Evolutionary conservation across 2,888 invertebrate species (phyloP).

Genomic region (Holacanthella duospinosa): DNA sequence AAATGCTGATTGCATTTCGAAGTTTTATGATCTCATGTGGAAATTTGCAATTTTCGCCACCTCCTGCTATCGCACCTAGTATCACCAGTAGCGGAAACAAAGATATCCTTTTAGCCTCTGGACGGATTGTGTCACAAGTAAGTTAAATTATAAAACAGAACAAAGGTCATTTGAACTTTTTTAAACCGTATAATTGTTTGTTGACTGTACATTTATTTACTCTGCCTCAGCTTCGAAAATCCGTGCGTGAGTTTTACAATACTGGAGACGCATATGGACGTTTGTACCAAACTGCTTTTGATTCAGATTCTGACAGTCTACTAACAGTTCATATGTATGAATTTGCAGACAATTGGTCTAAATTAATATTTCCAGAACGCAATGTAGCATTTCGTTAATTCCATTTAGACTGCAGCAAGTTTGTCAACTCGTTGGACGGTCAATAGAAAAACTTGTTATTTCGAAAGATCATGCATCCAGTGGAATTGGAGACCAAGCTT

Average conservation of each 20-base stretch:
- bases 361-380: neutral
- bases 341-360: too few species aligned
- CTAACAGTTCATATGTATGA: conserved; percentile 60
- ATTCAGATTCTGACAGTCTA: conserved; percentile 68
- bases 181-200: conserved; percentile 11
- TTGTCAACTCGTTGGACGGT: conserved; percentile 62
- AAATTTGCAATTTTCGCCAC: conserved; percentile 76
- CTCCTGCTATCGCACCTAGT: conserved; percentile 79
- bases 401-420: conserved; percentile 64
- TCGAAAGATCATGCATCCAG: conserved; percentile 40
- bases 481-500: conserved; percentile 35
- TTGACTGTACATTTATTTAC: too few species aligned
- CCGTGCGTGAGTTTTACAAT: conserved; percentile 58
- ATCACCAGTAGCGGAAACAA: conserved; percentile 66
- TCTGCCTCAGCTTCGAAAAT: conserved; percentile 58
- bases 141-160: neutral
- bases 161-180: neutral
- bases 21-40: conserved; percentile 59
- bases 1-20: conserved; percentile 57
- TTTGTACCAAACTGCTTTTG: conserved; percentile 71
- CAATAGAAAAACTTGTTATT: conserved; percentile 60
- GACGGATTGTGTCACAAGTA: conserved; percentile 65
- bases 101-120: conserved; percentile 66
- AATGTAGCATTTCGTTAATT: too few species aligned
- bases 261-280: conserved; percentile 64